Percentiles rank a stretch among this genome's conserved stretches.
phyloP scores from a whole-genome alignment of 2,797 vertebrate genomes.

The Hippocampus kuda region DNA sequence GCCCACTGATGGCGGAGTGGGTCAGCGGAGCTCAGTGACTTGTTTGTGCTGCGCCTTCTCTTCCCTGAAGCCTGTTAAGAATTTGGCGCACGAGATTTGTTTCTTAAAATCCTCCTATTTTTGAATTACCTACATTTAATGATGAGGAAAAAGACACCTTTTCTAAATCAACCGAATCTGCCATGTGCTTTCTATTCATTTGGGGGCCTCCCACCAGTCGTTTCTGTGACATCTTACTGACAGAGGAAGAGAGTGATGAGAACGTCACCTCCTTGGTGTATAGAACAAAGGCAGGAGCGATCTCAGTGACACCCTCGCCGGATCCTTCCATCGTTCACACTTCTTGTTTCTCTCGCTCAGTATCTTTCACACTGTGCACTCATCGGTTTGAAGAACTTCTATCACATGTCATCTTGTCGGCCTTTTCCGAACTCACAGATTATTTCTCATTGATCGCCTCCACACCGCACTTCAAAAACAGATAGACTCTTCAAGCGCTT shows the following conservation, averaged over 20 bases:
- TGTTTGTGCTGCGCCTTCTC: neutral
- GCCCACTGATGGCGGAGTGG: neutral
- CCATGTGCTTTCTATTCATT: neutral
- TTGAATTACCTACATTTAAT: neutral
- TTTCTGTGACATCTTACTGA: neutral
- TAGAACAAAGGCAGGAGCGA: neutral
- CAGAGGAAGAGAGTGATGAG: neutral
- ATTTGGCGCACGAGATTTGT: too few species aligned
- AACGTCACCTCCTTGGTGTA: conserved; percentile 3
- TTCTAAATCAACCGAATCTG: neutral
- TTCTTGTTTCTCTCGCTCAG: conserved; percentile 18
- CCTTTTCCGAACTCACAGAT: conserved; percentile 23
- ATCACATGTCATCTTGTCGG: conserved; percentile 31
- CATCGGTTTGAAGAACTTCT: conserved; percentile 57
- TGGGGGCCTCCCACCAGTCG: neutral
- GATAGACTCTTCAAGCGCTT: conserved; percentile 12
- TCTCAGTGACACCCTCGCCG: conserved; percentile 11
- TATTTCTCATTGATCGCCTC: conserved; percentile 31
- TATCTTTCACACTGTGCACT: conserved; percentile 54
- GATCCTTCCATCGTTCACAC: conserved; percentile 32
- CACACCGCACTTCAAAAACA: conserved; percentile 33
- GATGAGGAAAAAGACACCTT: neutral
- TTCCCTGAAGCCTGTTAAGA: neutral
- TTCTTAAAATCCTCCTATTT: too few species aligned
- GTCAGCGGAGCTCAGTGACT: neutral